A percentile compares a stretch with the other conserved stretches of the same genome.
Evolutionary conservation across 2,797 vertebrate genomes (phyloP).

Genomic region (Mus spretus): DNA sequence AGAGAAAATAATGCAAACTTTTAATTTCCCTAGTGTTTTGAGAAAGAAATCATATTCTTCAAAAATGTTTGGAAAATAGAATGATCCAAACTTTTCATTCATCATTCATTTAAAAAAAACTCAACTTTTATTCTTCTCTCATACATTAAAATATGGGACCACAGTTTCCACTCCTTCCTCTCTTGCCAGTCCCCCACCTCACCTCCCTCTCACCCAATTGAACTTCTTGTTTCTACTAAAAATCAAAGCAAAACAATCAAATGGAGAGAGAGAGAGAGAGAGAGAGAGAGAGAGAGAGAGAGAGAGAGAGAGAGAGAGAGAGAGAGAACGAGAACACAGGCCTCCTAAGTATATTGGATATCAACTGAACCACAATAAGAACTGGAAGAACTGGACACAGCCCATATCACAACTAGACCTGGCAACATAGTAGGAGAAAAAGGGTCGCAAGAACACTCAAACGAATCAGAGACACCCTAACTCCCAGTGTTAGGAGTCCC

Average conservation of each 20-base stretch:
- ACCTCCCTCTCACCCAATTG: neutral
- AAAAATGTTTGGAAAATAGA: neutral
- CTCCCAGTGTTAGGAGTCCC: neutral
- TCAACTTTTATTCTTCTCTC: neutral
- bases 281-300: no score
- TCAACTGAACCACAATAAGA: neutral
- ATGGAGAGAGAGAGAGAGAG: no score
- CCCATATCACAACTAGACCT: neutral
- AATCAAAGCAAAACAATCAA: neutral
- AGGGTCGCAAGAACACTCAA: neutral
- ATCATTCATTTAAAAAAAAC: neutral
- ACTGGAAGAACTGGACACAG: neutral
- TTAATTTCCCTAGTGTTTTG: constrained; percentile 13
- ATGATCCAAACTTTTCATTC: neutral
- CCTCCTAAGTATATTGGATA: neutral
- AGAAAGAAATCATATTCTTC: neutral
- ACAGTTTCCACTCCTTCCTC: neutral
- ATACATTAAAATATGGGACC: neutral
- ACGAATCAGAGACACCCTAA: neutral
- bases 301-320: no score
- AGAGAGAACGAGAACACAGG: no score
- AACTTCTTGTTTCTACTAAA: neutral
- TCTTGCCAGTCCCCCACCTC: neutral
- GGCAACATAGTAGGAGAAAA: neutral
- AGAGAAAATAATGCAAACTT: constrained; percentile 29